phyloP scores from a whole-genome alignment of 2,888 invertebrate genomes.

The Eristalis arbustorum region DNA sequence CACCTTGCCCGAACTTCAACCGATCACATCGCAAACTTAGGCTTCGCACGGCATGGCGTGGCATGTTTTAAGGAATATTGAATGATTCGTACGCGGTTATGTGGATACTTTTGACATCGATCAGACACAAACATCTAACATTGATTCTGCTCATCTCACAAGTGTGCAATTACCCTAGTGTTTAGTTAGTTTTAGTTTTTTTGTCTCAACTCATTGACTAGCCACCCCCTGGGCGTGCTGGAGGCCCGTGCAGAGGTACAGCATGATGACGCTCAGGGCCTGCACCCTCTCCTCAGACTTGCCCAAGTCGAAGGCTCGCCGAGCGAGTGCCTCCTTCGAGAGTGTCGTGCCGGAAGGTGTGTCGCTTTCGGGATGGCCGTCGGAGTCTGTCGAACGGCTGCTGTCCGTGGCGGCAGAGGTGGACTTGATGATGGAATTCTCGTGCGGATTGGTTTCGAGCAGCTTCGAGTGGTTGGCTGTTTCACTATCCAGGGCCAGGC shows the following conservation, averaged over 20 bases:
- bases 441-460: slow-evolving; percentile 73
- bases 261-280: slow-evolving; percentile 94
- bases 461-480: slow-evolving; percentile 82
- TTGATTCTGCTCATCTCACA: slow-evolving; percentile 2
- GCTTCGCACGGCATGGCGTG: slow-evolving; percentile 15
- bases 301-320: slow-evolving; percentile 80
- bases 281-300: slow-evolving; percentile 93
- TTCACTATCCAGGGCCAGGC: slow-evolving; percentile 87
- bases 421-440: slow-evolving; percentile 54
- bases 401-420: not conserved
- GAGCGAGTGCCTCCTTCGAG: slow-evolving; percentile 59
- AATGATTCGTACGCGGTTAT: slow-evolving; percentile 13
- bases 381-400: slow-evolving; percentile 28
- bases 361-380: slow-evolving; percentile 34
- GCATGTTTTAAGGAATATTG: not conserved
- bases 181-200: not conserved
- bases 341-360: not conserved
- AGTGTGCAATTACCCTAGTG: slow-evolving; percentile 1
- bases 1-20: not conserved
- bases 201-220: slow-evolving; percentile 72
- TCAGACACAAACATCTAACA: slow-evolving; percentile 21
- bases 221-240: slow-evolving; percentile 82
- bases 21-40: slow-evolving; percentile 6
- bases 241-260: slow-evolving; percentile 96
- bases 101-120: slow-evolving; percentile 12